Evolutionary conservation across 2,888 invertebrate species (phyloP).

Genomic region (Adelphocoris suturalis): DNA sequence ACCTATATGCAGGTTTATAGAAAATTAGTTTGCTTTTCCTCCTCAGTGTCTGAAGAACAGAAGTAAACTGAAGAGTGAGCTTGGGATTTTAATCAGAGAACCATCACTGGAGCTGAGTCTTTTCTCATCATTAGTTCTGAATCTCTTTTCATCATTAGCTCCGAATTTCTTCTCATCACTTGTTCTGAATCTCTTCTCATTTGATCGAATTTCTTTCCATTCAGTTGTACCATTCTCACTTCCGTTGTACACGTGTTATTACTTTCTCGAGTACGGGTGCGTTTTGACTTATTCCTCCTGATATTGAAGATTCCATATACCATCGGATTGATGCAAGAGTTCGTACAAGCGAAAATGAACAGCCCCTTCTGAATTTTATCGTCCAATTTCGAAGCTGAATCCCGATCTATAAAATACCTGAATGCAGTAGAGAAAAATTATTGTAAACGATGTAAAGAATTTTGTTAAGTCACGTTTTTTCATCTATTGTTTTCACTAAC

Average conservation of each 20-base stretch:
- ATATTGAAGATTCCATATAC: constrained; percentile 95
- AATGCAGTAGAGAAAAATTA: background rate
- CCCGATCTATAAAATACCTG: constrained; percentile 91
- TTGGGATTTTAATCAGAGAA: too few relatives aligned
- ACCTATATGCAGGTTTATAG: too few relatives aligned
- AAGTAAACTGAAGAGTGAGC: too few relatives aligned
- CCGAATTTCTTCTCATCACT: background rate
- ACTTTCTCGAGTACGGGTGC: constrained; percentile 77
- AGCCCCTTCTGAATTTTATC: constrained; percentile 90
- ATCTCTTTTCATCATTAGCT: background rate
- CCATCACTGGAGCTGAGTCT: background rate
- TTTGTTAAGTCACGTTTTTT: background rate
- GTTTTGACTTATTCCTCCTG: constrained; percentile 78
- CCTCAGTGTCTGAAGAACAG: too few relatives aligned
- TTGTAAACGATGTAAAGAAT: background rate
- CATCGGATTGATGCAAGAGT: constrained; percentile 97
- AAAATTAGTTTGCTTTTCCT: too few relatives aligned
- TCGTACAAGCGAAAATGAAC: constrained; percentile 96
- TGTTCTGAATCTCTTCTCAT: constrained; percentile 50
- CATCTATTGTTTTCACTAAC: constrained; percentile 80
- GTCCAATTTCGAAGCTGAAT: constrained; percentile 85
- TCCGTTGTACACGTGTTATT: constrained; percentile 76
- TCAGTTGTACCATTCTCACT: constrained; percentile 73
- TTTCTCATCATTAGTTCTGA: background rate
- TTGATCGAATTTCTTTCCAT: constrained; percentile 60